Evolutionary conservation across 2,113 vertebrate species (phyloP).

Genomic region (Platysteira castanea): DNA sequence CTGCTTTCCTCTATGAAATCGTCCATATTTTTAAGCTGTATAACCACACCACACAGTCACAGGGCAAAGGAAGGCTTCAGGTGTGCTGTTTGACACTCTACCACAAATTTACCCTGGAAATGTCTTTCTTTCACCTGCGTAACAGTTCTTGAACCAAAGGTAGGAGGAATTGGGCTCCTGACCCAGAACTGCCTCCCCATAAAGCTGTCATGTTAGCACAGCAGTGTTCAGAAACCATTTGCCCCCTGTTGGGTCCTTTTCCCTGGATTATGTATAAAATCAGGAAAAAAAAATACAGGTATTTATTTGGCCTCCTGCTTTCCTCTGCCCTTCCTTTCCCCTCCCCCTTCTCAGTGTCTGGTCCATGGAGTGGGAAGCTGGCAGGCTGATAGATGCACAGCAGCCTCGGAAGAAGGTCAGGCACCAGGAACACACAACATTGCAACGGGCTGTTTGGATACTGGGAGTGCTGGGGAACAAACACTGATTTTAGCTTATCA

Average conservation of each 20-base stretch:
- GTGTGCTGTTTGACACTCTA: background rate
- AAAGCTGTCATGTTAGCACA: background rate
- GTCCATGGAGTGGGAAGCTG: background rate
- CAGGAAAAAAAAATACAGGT: background rate
- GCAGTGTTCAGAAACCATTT: background rate
- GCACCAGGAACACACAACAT: background rate
- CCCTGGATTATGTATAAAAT: background rate
- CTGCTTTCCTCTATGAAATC: no score
- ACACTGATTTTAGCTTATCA: slow-evolving; percentile 11
- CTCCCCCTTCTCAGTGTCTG: background rate
- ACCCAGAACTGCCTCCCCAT: background rate
- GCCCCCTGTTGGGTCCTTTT: background rate
- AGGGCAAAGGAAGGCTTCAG: background rate
- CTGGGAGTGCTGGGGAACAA: background rate
- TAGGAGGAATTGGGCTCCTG: background rate
- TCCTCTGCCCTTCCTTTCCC: background rate
- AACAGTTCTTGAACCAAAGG: background rate
- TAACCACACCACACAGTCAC: background rate
- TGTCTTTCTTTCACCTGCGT: background rate
- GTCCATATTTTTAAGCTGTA: background rate
- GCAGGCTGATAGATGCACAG: background rate
- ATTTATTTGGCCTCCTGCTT: background rate
- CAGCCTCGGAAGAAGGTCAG: background rate
- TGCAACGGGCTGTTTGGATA: background rate
- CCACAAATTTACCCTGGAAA: background rate